Conservation (phyloP, 2,797 vertebrate species). For the Bryconaethiops microstoma region DNA sequence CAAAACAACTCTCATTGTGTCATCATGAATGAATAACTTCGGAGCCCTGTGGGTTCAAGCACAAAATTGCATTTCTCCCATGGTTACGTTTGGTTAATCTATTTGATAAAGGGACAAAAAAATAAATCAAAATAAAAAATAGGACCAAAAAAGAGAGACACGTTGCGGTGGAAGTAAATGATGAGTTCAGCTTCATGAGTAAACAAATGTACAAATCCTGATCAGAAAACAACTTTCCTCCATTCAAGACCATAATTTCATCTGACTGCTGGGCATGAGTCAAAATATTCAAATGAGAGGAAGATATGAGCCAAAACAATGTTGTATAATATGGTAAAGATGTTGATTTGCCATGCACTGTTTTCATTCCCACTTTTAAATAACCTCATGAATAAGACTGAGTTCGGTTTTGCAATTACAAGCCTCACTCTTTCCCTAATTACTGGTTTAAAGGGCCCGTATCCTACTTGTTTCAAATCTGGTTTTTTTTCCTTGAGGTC, state of each 20-base stretch:
- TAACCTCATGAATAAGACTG: not conserved
- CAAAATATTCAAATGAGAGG: not conserved
- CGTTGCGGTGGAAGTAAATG: not conserved
- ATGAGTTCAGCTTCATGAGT: not conserved
- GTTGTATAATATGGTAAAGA: not conserved
- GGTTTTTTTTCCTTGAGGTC: no score
- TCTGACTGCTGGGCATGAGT: not conserved
- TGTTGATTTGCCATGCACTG: not conserved
- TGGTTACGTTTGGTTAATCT: conserved; percentile 20
- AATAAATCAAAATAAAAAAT: not conserved
- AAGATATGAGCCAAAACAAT: not conserved
- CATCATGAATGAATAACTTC: conserved; percentile 44
- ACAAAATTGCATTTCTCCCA: conserved; percentile 39
- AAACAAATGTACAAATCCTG: not conserved
- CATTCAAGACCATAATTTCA: not conserved
- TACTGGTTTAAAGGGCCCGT: not conserved
- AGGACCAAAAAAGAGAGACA: not conserved
- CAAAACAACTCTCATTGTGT: conserved; percentile 32
- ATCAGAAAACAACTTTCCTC: not conserved
- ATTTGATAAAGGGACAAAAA: not conserved
- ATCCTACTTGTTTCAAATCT: no score
- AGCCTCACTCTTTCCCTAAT: conserved; percentile 17
- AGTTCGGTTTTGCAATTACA: not conserved
- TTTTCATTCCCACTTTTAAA: not conserved
- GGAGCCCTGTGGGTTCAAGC: conserved; percentile 29